These are phyloP conservation scores for Trachelus troglodyta DNA, from an alignment of 2,888 invertebrate genomes.

Conservation along the genomic window DNA sequence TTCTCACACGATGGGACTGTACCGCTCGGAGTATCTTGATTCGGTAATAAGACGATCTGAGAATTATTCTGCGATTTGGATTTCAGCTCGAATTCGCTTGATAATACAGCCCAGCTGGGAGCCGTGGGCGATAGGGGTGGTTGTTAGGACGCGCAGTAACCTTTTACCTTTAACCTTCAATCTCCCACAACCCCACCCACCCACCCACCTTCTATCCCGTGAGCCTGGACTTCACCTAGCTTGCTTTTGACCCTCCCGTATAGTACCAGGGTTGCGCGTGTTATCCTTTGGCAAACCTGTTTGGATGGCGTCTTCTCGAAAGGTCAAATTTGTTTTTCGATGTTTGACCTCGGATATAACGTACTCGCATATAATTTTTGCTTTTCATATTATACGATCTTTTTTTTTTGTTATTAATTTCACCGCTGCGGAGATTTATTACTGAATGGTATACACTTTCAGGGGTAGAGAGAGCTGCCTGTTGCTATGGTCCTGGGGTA, in stretches of 20 bases:
- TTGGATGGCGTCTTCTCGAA: not conserved
- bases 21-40: not conserved
- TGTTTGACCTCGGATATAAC: not conserved
- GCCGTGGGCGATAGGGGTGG: not conserved
- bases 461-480: constrained; percentile 38
- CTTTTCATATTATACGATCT: not conserved
- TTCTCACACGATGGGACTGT: too few relatives aligned
- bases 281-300: not conserved
- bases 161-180: constrained; percentile 23
- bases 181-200: not conserved
- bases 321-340: not conserved
- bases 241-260: not conserved
- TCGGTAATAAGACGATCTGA: not conserved
- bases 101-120: not conserved
- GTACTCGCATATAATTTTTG: not conserved
- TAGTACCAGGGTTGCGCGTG: not conserved
- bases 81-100: not conserved
- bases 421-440: not conserved
- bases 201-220: not conserved
- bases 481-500: constrained; percentile 44
- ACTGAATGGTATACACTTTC: not conserved
- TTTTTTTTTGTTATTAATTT: not conserved
- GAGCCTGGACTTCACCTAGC: not conserved
- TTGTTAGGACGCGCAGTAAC: constrained; percentile 7
- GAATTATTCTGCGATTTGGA: not conserved